These are phyloP conservation scores for Hozukius guyotensis DNA, from an alignment of 2,797 vertebrate genomes.

Conservation along the genomic window DNA sequence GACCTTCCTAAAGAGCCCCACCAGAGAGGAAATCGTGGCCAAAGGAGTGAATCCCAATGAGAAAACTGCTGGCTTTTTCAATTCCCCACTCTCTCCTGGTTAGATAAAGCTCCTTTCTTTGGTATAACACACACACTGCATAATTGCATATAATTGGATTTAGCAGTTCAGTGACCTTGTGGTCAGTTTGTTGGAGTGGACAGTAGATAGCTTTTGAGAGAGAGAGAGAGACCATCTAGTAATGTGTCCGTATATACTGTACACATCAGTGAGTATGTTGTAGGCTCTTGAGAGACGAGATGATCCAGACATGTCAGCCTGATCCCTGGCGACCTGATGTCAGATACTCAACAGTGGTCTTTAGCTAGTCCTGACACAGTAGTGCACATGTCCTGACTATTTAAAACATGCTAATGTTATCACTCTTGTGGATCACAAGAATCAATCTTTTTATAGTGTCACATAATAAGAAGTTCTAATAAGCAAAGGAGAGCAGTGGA, in stretches of 20 bases:
- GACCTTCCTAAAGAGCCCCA: not conserved
- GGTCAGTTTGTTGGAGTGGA: constrained; percentile 50
- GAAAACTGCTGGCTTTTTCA: constrained; percentile 28
- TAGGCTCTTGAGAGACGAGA: constrained; percentile 7
- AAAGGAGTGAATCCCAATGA: constrained; percentile 9
- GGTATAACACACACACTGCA: constrained; percentile 41
- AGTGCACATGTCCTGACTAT: constrained; percentile 7
- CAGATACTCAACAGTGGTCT: constrained; percentile 1
- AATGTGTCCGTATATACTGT: not conserved
- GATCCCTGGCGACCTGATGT: constrained; percentile 25
- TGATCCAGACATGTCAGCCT: constrained; percentile 16
- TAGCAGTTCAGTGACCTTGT: constrained; percentile 66
- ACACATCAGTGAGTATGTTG: not conserved
- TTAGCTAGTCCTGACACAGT: constrained; percentile 22
- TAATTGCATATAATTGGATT: constrained; percentile 77
- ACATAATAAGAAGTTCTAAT: constrained; percentile 47
- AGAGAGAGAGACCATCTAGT: not conserved
- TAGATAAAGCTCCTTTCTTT: constrained; percentile 53
- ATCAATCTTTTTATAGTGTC: constrained; percentile 45
- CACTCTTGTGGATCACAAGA: constrained; percentile 30
- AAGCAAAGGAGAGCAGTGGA: constrained; percentile 45
- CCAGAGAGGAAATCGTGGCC: not conserved
- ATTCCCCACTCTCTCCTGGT: constrained; percentile 4
- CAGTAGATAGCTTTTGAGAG: constrained; percentile 20
- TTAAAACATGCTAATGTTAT: constrained; percentile 43